A percentile compares a stretch with the other conserved stretches of the same genome.
Evolutionary conservation across 2,797 vertebrate genomes (phyloP).

Genomic region (Pagetopsis macropterus): DNA sequence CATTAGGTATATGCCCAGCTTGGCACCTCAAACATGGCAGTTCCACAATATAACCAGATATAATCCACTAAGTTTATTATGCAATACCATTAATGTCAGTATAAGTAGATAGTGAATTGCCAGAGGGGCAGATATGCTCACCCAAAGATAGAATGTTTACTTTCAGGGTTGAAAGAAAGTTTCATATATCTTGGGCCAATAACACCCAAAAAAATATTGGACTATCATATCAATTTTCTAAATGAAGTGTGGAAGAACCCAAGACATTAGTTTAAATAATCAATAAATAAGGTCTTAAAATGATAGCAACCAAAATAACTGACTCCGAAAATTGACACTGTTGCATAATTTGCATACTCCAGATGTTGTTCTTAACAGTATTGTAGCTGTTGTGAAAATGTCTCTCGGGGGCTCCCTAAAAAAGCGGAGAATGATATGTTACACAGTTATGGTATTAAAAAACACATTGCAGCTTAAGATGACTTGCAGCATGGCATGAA

Average conservation of each 20-base stretch:
- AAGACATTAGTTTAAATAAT: neutral
- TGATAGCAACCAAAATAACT: neutral
- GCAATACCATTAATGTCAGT: neutral
- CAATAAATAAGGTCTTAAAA: conserved; percentile 1
- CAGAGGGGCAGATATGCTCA: neutral
- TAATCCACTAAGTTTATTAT: no score
- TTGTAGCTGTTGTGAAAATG: conserved; percentile 32
- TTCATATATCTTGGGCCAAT: neutral
- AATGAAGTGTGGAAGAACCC: conserved; percentile 6
- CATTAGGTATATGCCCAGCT: no score
- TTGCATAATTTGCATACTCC: conserved; percentile 45
- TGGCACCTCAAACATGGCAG: no score
- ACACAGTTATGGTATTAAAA: conserved; percentile 52
- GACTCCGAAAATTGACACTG: conserved; percentile 16
- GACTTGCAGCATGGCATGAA: conserved; percentile 61
- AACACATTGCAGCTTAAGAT: conserved; percentile 57
- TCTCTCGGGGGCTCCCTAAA: conserved; percentile 37
- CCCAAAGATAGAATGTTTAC: neutral
- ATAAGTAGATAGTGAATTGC: neutral
- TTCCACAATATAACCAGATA: no score
- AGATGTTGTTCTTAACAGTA: conserved; percentile 33
- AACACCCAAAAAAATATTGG: neutral
- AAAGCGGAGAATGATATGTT: conserved; percentile 45
- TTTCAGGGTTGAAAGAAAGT: conserved; percentile 5
- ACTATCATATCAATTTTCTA: neutral